These are phyloP conservation scores for Chauna torquata DNA, from an alignment of 2,113 vertebrate genomes.

Conservation along the genomic window DNA sequence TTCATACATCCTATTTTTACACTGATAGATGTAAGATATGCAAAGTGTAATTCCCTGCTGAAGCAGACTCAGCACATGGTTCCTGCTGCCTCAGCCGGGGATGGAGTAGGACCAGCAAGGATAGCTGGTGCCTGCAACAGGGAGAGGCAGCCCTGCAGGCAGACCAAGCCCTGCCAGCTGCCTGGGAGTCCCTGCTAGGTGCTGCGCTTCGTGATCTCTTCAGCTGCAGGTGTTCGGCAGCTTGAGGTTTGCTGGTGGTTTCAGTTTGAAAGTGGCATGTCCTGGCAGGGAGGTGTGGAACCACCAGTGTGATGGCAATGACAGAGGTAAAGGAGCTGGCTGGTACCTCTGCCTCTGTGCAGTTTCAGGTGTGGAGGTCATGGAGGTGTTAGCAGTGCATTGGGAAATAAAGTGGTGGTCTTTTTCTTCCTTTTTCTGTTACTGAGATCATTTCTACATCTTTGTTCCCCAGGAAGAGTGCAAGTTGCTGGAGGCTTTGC, in stretches of 20 bases:
- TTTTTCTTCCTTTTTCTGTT: background rate
- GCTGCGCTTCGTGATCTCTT: background rate
- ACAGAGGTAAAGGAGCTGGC: background rate
- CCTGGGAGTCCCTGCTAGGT: background rate
- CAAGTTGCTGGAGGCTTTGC: background rate
- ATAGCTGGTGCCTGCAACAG: rapidly evolving
- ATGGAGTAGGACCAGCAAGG: background rate
- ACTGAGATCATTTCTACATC: background rate
- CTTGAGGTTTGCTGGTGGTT: background rate
- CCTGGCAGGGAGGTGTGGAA: rapidly evolving
- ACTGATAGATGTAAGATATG: constrained; percentile 65
- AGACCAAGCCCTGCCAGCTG: background rate
- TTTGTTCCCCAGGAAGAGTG: background rate
- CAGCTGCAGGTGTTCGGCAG: background rate
- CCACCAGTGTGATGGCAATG: background rate
- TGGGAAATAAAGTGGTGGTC: rapidly evolving
- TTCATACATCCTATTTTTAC: constrained; percentile 70
- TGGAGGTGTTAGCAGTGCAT: background rate
- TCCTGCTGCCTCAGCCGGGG: constrained; percentile 50
- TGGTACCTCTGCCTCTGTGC: background rate
- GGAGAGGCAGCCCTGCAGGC: background rate
- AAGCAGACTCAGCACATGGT: constrained; percentile 59
- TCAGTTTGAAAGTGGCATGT: background rate
- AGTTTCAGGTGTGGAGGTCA: background rate
- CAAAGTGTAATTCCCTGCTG: constrained; percentile 55